Percentiles rank a stretch among this genome's conserved stretches.
Conservation (phyloP, 2,888 invertebrate species). For the Chymomyza fuscimana region DNA sequence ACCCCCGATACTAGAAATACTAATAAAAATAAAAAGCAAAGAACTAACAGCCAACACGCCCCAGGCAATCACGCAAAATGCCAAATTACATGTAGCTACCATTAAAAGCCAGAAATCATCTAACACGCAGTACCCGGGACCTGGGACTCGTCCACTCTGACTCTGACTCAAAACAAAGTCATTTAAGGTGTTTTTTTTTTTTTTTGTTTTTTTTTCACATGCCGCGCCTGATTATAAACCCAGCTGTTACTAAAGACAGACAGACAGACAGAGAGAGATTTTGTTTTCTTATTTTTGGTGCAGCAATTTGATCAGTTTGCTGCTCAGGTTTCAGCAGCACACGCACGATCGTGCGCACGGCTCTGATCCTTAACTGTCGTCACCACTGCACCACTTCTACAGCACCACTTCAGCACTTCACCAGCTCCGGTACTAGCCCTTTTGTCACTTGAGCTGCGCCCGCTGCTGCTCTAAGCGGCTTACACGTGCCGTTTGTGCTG, state of each 20-base stretch:
- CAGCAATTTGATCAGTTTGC: constrained; percentile 50
- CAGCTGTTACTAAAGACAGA: constrained; percentile 20
- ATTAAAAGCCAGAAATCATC: constrained; percentile 65
- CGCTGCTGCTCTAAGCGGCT: constrained; percentile 52
- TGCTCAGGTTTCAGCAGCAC: constrained; percentile 55
- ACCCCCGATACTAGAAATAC: constrained; percentile 6
- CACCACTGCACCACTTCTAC: constrained; percentile 6
- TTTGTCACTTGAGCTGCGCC: constrained; percentile 52
- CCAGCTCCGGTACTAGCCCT: too few species aligned
- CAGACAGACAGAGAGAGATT: constrained; percentile 1
- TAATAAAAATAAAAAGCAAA: constrained; percentile 11
- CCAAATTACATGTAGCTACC: constrained; percentile 65
- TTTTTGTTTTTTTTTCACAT: constrained; percentile 46
- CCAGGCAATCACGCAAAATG: constrained; percentile 76
- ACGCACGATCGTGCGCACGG: constrained; percentile 21
- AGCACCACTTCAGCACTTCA: too few species aligned
- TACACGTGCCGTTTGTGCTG: constrained; percentile 53
- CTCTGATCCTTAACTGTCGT: constrained; percentile 41
- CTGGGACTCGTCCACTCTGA: neutral
- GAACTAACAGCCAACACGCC: constrained; percentile 66
- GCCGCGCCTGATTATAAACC: constrained; percentile 47
- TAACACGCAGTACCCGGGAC: constrained; percentile 60
- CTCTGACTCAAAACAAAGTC: constrained; percentile 49
- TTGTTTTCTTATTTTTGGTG: constrained; percentile 7
- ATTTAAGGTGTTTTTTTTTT: constrained; percentile 61